Conservation (phyloP, 1,140 invertebrate species). For the Temnothorax nylanderi region DNA sequence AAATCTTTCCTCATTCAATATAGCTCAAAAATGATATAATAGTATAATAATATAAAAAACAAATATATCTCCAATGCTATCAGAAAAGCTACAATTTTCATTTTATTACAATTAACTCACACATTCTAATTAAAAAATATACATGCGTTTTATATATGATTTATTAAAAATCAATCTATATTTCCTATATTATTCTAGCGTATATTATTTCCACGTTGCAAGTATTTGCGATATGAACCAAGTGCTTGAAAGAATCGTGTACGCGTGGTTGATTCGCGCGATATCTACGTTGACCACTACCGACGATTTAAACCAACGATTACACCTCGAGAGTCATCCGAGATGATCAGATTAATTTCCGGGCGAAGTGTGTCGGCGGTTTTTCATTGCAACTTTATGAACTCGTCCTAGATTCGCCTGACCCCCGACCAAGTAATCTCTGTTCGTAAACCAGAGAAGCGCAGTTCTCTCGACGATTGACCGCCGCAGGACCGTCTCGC, state of each 20-base stretch:
- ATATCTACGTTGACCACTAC: not conserved
- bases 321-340: not conserved
- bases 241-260: not conserved
- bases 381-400: conserved; percentile 48
- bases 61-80: not conserved
- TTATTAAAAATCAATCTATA: not conserved
- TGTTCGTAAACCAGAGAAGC: not conserved
- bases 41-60: not conserved
- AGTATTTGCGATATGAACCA: not conserved
- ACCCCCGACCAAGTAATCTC: conserved; percentile 32
- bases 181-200: not conserved
- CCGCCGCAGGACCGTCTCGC: not conserved
- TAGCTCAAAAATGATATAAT: not conserved
- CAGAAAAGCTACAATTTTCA: not conserved
- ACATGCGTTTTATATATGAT: not conserved
- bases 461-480: not conserved
- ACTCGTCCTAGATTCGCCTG: conserved; percentile 52
- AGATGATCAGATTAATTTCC: conserved; percentile 12
- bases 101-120: not conserved
- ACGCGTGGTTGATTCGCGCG: not conserved
- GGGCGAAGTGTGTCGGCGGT: conserved; percentile 29
- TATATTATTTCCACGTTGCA: not conserved
- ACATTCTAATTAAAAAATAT: not conserved
- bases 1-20: not conserved
- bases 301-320: conserved; percentile 5